Evolutionary conservation across 2,888 invertebrate species (phyloP), one percentile per base, ranked within the genome.

Genomic region (Neoscelio sp.): DNA sequence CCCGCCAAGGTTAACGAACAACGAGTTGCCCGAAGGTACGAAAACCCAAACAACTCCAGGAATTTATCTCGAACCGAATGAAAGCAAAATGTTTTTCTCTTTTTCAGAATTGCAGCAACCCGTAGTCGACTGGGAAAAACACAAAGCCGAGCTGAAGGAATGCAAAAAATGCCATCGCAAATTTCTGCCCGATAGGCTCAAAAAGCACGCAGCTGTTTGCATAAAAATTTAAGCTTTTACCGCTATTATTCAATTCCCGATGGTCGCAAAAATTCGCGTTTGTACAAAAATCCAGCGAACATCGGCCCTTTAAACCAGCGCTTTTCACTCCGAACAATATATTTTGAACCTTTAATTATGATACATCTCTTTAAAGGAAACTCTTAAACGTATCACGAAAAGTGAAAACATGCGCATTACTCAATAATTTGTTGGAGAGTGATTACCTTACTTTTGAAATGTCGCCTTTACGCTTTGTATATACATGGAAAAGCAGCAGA

Each of bases 141-240:
- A 86, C 44, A 77, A 84, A 33, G 78, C 83, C 1, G 81, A 85
- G 50, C 80, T 89, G 12, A 64, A 86, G 12, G 13, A 40, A 2
- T 89, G 88, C 20, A 52, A 68, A 23, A 86, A 85, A 58, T 89
- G 88, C 46, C 80, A 82, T 1, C 82, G 88, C 17, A 85, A 79
- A 44, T 89, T 88, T 35, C 80, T 82, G 28, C 84, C 86, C 2
- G 4, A 80, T 13, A 80, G 89, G 42, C 73, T 89, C 20, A 40
- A 82, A 12, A 87, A 82, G 54, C 87, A 88, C 33, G 40, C 38
- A 8, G 1, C 40, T 1, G 42, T 50, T 15, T 79, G 75, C 64
- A 81, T 62, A 17, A 78, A 12, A 67, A 74, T 80, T 4, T 79
- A 40, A 71, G 28, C 7, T 10, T 33, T n/a, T n/a, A n/a, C n/a